These are phyloP conservation scores for Microchirus variegatus DNA, from an alignment of 2,797 vertebrate genomes.

Conservation along the genomic window DNA sequence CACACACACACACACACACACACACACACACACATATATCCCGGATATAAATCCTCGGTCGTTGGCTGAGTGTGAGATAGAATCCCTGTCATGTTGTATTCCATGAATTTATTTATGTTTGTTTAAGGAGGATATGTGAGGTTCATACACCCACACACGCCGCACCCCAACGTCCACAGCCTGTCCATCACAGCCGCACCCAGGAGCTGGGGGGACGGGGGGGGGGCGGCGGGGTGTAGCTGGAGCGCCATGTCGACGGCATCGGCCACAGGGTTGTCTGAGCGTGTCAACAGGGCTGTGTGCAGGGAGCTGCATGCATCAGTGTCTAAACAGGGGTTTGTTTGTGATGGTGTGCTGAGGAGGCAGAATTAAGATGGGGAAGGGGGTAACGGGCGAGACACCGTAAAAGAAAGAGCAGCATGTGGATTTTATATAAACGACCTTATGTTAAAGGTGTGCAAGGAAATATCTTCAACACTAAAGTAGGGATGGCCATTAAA, in stretches of 20 bases:
- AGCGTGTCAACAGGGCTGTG: conserved; percentile 35
- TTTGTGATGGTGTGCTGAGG: conserved; percentile 17
- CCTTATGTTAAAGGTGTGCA: too few species aligned
- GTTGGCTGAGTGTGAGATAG: conserved; percentile 13
- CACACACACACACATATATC: conserved; percentile 19
- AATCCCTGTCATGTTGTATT: conserved; percentile 52
- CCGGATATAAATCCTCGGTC: conserved; percentile 37
- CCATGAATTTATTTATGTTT: conserved; percentile 63
- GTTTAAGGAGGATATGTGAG: conserved; percentile 33
- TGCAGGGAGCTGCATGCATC: conserved; percentile 17
- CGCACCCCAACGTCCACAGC: neutral
- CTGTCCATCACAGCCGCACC: conserved; percentile 41
- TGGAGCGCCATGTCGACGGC: conserved; percentile 29
- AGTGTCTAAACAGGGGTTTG: conserved; percentile 9
- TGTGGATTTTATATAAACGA: too few species aligned
- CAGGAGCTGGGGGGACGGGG: conserved; percentile 6
- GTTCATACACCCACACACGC: conserved; percentile 15
- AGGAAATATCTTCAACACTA: too few species aligned
- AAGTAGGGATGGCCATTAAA: too few species aligned
- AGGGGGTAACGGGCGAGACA: neutral
- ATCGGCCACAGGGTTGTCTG: conserved; percentile 28
- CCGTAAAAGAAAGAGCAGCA: neutral
- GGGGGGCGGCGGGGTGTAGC: too few species aligned
- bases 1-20: conserved; percentile 38
- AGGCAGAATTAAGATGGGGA: conserved; percentile 11